Evolutionary conservation across 2,113 vertebrate genomes (phyloP).

Genomic region (Scolopax mira): DNA sequence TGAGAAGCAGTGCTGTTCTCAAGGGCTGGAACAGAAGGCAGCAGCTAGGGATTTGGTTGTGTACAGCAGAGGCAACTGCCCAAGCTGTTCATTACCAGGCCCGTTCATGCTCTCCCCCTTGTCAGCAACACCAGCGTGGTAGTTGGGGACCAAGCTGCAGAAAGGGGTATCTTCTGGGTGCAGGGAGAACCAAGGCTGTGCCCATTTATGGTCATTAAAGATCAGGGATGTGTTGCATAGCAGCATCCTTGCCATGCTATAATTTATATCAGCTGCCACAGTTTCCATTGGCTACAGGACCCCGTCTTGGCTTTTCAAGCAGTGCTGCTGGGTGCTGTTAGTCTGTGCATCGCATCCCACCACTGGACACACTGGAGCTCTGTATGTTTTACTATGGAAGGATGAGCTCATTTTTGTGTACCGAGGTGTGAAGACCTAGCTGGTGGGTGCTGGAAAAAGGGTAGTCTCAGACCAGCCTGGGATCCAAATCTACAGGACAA

Average conservation of each 20-base stretch:
- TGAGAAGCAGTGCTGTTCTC: background rate
- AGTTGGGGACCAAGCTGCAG: background rate
- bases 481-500: background rate
- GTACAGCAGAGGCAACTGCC: background rate
- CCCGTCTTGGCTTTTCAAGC: background rate
- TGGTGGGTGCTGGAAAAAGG: background rate
- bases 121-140: background rate
- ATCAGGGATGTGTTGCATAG: background rate
- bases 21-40: background rate
- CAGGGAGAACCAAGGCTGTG: background rate
- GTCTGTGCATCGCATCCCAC: background rate
- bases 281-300: slow-evolving; percentile 36
- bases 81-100: background rate
- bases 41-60: background rate
- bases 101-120: background rate
- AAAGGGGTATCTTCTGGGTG: background rate
- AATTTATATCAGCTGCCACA: slow-evolving; percentile 1
- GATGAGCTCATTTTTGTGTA: background rate
- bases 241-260: slow-evolving; percentile 31
- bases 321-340: background rate
- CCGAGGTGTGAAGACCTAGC: background rate
- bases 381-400: rapidly evolving
- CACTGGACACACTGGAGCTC: background rate
- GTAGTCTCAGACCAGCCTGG: background rate
- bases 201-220: background rate